phyloP scores from a whole-genome alignment of 2,888 invertebrate genomes.

The Anagyrus pseudococci region DNA sequence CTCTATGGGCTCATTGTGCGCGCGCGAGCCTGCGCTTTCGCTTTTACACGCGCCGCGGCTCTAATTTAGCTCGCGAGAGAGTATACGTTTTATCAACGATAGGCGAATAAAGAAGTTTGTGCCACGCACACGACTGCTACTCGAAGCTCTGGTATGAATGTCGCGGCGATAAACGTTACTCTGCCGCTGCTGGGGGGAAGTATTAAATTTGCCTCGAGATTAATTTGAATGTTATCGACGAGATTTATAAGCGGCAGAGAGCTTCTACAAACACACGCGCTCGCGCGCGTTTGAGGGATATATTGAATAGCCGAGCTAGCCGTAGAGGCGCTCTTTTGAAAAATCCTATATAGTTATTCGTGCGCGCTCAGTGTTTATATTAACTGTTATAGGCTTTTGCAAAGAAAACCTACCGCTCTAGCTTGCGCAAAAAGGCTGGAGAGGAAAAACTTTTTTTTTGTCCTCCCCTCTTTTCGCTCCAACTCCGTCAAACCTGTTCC shows the following conservation, averaged over 20 bases:
- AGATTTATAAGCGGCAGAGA: slow-evolving; percentile 29
- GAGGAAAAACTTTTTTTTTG: no score
- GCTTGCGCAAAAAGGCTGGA: no score
- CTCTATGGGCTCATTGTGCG: slow-evolving; percentile 7
- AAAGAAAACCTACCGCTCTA: no score
- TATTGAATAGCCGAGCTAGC: no score
- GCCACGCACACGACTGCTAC: not conserved
- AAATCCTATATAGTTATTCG: no score
- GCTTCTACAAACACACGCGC: no score
- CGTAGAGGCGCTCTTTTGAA: no score
- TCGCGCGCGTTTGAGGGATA: no score
- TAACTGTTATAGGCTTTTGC: no score
- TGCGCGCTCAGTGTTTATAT: no score
- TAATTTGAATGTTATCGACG: slow-evolving; percentile 38
- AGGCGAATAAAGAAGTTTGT: slow-evolving; percentile 20
- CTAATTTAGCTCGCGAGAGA: slow-evolving; percentile 12
- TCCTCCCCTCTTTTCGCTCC: no score
- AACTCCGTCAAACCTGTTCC: no score
- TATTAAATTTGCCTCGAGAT: slow-evolving; percentile 28
- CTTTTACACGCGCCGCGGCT: not conserved
- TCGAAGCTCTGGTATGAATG: not conserved
- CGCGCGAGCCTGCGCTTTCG: not conserved
- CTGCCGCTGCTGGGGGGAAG: not conserved
- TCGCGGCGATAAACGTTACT: slow-evolving; percentile 7
- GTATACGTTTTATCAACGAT: slow-evolving; percentile 4